Evolutionary conservation across 2,888 invertebrate species (phyloP).

Genomic region (Endotricha flammealis): DNA sequence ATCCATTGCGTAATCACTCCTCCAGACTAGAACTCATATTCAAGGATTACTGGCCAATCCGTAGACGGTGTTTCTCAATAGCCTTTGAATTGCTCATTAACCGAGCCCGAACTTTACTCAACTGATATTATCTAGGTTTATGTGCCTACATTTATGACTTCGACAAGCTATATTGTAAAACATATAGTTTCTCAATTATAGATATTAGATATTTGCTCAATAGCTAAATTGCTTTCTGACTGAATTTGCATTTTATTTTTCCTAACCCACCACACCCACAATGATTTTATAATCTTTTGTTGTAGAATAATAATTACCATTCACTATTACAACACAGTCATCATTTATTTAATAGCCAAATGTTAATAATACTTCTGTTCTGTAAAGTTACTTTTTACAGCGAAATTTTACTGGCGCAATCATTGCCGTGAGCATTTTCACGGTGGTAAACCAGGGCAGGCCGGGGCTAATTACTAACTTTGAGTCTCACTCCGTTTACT

Average conservation of each 20-base stretch:
- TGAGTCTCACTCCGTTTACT: slow-evolving; percentile 3
- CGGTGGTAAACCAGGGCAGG: slow-evolving; percentile 2
- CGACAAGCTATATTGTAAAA: not conserved
- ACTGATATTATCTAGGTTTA: not conserved
- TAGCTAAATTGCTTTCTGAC: too few species aligned
- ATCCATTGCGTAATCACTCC: slow-evolving; percentile 2
- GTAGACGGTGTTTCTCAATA: slow-evolving; percentile 6
- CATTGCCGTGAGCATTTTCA: not conserved
- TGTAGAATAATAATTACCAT: too few species aligned
- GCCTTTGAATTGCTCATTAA: slow-evolving; percentile 9
- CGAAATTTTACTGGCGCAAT: not conserved
- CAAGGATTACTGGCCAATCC: slow-evolving; percentile 6
- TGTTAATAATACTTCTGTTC: too few species aligned
- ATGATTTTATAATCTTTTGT: too few species aligned
- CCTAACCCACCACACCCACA: too few species aligned
- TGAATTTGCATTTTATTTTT: too few species aligned
- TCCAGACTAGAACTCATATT: slow-evolving; percentile 8
- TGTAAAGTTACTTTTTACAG: not conserved
- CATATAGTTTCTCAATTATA: not conserved
- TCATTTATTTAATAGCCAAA: not conserved
- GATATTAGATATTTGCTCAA: too few species aligned
- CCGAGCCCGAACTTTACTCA: slow-evolving; percentile 3
- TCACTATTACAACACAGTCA: too few species aligned
- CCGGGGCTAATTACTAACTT: slow-evolving; percentile 4
- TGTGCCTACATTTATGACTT: not conserved